Percentiles rank a stretch among this genome's conserved stretches.
phyloP scores from a whole-genome alignment of 2,113 vertebrate genomes.

The Penelope pileata region DNA sequence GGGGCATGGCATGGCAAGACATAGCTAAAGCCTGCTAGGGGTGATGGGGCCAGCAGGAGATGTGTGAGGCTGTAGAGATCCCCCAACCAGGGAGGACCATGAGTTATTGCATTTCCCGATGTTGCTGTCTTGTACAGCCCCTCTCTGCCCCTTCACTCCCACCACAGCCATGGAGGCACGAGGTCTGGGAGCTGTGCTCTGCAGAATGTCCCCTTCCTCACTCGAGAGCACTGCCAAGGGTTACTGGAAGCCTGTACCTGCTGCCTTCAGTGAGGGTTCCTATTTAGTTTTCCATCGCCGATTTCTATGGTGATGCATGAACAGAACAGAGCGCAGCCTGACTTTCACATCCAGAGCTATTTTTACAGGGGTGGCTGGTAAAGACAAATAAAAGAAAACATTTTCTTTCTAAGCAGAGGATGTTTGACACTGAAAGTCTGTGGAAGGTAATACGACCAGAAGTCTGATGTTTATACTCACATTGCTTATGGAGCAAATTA shows the following conservation, averaged over 20 bases:
- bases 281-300: slow-evolving; percentile 40
- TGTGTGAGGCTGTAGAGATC: background rate
- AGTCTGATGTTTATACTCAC: background rate
- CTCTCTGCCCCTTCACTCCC: background rate
- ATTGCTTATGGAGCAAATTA: background rate
- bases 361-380: slow-evolving; percentile 36
- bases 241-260: background rate
- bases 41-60: rapidly evolving
- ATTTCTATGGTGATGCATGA: slow-evolving; percentile 45
- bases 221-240: background rate
- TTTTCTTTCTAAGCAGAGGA: slow-evolving; percentile 5
- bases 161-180: background rate
- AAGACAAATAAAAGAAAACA: slow-evolving; percentile 32
- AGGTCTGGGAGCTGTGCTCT: background rate
- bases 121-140: background rate
- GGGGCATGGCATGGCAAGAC: background rate
- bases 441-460: background rate
- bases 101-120: background rate
- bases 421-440: slow-evolving; percentile 20
- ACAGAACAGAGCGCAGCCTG: slow-evolving; percentile 13
- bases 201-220: background rate
- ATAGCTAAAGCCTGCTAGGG: background rate
- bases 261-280: slow-evolving; percentile 38
- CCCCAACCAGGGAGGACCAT: background rate
- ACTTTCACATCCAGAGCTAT: slow-evolving; percentile 24